Percentiles rank a stretch among this genome's conserved stretches.
Evolutionary conservation across 30 jellyfish, hydroid and myxozoan genomes (phyloP).

Genomic region (Haliclystus octoradiatus): DNA sequence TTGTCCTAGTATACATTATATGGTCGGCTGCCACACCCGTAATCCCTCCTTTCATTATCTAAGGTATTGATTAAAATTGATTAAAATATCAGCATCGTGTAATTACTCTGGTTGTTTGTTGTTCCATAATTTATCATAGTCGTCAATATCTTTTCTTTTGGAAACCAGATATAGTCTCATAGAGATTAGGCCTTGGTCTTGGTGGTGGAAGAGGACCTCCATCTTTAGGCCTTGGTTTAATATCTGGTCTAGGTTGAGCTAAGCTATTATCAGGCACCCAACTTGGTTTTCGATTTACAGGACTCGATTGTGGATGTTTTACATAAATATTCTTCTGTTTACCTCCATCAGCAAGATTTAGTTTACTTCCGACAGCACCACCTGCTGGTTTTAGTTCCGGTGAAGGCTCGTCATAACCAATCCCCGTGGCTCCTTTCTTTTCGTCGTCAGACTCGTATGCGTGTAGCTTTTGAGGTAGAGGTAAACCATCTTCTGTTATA

Average conservation of each 20-base stretch:
- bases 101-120: no score
- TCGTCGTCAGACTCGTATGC: background rate
- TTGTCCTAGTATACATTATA: no score
- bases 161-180: background rate
- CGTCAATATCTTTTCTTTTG: background rate
- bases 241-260: background rate
- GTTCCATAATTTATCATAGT: background rate
- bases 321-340: background rate
- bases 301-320: background rate
- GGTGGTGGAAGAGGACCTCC: background rate
- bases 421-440: background rate
- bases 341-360: background rate
- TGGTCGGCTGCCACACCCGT: no score
- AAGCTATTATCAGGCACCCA: background rate
- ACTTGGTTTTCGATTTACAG: background rate
- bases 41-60: no score
- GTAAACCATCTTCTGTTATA: background rate
- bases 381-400: background rate
- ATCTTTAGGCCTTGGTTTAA: background rate
- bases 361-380: background rate
- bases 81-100: no score
- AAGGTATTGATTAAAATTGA: no score
- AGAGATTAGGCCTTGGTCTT: background rate
- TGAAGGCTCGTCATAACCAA: background rate
- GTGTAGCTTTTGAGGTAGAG: background rate